Evolutionary conservation across 2,797 vertebrate species (phyloP).

Genomic region (Megaceryle alcyon): DNA sequence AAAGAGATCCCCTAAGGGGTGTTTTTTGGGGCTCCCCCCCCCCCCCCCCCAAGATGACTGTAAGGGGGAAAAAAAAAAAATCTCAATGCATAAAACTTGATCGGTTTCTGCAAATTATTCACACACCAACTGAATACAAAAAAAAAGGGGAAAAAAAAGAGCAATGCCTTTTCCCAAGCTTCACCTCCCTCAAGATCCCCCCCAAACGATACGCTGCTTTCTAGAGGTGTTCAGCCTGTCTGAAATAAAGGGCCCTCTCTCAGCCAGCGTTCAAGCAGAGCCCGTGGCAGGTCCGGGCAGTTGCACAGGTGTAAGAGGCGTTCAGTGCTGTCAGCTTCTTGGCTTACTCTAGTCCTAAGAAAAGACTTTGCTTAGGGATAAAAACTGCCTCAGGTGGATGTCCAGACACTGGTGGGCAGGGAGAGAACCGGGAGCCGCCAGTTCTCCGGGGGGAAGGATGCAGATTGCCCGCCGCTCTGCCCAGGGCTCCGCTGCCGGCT

Average conservation of each 20-base stretch:
- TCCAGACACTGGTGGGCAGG: neutral
- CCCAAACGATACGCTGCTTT: neutral
- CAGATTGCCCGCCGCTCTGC: neutral
- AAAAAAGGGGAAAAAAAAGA: neutral
- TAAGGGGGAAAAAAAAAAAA: neutral
- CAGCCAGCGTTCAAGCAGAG: neutral
- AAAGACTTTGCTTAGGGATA: neutral
- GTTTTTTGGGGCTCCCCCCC: too few relatives aligned
- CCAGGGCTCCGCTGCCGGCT: neutral
- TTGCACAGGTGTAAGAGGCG: neutral
- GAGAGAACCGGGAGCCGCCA: neutral
- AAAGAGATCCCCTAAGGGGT: too few relatives aligned
- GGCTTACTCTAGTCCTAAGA: neutral
- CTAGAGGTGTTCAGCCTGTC: neutral
- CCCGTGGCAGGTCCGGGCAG: neutral
- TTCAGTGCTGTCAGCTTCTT: neutral
- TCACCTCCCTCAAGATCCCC: neutral
- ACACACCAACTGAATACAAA: neutral
- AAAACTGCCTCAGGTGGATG: fast-evolving
- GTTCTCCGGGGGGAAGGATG: neutral
- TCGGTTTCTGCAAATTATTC: neutral
- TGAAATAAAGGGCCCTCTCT: neutral
- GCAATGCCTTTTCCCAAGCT: neutral
- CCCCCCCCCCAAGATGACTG: fast-evolving
- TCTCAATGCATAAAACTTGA: neutral